These are phyloP conservation scores for Notechis scutatus DNA, from an alignment of 2,113 vertebrate genomes.

Conservation along the genomic window DNA sequence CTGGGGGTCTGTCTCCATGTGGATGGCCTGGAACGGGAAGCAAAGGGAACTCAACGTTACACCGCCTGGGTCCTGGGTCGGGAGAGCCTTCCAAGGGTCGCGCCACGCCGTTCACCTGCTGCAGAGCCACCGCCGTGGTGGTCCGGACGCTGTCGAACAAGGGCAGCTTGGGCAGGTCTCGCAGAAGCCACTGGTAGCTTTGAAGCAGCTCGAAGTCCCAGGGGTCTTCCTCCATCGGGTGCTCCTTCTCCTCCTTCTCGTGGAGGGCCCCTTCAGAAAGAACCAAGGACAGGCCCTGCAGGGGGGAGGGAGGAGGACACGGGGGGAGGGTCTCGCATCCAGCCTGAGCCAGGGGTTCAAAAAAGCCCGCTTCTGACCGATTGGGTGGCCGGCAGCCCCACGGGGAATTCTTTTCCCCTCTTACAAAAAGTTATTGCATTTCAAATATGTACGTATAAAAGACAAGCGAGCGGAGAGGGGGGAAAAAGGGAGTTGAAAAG, in stretches of 20 bases:
- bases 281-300: slow-evolving; percentile 90
- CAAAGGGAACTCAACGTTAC: background rate
- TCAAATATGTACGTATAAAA: no score
- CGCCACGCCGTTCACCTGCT: slow-evolving; percentile 77
- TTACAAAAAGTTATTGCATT: no score
- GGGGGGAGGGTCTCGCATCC: background rate
- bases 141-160: slow-evolving; percentile 88
- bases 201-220: slow-evolving; percentile 80
- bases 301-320: background rate
- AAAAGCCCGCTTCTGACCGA: background rate
- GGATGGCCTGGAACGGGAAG: slow-evolving; percentile 80
- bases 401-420: no score
- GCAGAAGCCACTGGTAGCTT: slow-evolving; percentile 91
- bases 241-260: slow-evolving; percentile 89
- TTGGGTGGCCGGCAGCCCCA: background rate
- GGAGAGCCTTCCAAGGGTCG: background rate
- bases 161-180: slow-evolving; percentile 88
- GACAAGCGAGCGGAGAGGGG: no score
- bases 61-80: rapidly evolving
- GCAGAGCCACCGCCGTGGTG: slow-evolving; percentile 87
- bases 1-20: slow-evolving; percentile 96
- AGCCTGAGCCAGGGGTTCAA: background rate
- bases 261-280: slow-evolving; percentile 85
- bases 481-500: no score
- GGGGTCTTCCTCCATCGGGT: slow-evolving; percentile 88